Conservation (phyloP, 2,797 vertebrate species). For the Malurus splendens region DNA sequence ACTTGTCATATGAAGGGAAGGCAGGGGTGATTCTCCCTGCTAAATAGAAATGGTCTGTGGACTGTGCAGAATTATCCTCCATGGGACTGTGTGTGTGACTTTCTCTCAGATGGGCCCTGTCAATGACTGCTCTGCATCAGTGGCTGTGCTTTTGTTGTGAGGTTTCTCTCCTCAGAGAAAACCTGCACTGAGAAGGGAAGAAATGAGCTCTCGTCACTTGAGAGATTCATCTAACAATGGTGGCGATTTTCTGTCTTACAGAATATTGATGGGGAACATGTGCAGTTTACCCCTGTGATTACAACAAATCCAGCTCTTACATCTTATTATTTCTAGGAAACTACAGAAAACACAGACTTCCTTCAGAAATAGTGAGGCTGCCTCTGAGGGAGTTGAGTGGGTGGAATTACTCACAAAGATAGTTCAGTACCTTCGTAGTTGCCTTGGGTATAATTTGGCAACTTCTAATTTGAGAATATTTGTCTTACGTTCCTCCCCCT, state of each 20-base stretch:
- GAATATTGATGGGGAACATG: neutral
- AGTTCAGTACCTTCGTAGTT: neutral
- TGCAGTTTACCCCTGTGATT: neutral
- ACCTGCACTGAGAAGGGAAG: neutral
- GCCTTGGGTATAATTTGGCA: neutral
- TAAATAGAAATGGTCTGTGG: neutral
- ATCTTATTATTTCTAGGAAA: neutral
- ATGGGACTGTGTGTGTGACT: neutral
- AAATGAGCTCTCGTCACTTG: neutral
- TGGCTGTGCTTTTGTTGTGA: neutral
- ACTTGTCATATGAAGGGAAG: neutral
- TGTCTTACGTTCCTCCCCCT: neutral
- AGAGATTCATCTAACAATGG: neutral
- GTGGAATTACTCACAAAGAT: constrained; percentile 1
- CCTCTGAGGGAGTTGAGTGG: neutral
- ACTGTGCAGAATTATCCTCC: neutral
- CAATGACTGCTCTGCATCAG: neutral
- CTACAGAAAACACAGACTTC: neutral
- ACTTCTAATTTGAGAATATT: neutral
- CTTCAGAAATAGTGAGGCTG: neutral
- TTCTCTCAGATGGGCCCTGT: neutral
- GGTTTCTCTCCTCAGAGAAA: neutral
- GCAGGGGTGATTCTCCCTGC: neutral
- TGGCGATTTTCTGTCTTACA: neutral
- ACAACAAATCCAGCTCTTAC: neutral